These are phyloP conservation scores for Drosophila limbata DNA, from an alignment of 2,888 invertebrate species.

Conservation along the genomic window DNA sequence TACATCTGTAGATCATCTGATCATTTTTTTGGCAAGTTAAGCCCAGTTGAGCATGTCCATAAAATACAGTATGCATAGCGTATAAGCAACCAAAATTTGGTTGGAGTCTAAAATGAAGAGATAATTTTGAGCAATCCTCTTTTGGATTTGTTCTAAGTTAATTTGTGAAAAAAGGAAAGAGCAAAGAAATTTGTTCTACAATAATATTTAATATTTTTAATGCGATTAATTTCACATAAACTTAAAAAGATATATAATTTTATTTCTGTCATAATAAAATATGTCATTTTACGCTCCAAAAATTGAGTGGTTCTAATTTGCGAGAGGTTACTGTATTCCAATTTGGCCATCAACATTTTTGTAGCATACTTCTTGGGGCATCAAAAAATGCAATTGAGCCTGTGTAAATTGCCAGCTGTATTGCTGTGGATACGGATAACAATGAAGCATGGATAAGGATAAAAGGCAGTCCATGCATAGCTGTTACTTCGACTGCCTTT, in stretches of 20 bases:
- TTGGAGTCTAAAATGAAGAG: too few species aligned
- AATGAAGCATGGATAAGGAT: background rate
- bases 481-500: background rate
- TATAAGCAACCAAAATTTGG: background rate
- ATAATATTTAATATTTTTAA: too few species aligned
- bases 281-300: background rate
- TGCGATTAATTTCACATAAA: background rate
- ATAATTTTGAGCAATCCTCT: too few species aligned
- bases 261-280: too few species aligned
- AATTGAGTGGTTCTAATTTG: background rate
- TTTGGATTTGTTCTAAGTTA: too few species aligned
- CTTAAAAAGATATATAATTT: background rate
- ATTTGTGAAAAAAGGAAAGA: too few species aligned
- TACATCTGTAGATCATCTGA: background rate
- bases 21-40: background rate
- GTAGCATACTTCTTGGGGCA: conserved; percentile 2
- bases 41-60: background rate
- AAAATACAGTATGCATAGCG: background rate
- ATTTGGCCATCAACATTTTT: background rate
- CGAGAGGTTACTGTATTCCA: background rate
- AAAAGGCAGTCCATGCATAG: conserved; percentile 1
- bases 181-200: too few species aligned
- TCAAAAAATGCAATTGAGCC: background rate
- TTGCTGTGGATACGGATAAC: background rate
- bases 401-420: background rate